Evolutionary conservation across 2,113 vertebrate genomes (phyloP).

Genomic region (Alouatta palliata): DNA sequence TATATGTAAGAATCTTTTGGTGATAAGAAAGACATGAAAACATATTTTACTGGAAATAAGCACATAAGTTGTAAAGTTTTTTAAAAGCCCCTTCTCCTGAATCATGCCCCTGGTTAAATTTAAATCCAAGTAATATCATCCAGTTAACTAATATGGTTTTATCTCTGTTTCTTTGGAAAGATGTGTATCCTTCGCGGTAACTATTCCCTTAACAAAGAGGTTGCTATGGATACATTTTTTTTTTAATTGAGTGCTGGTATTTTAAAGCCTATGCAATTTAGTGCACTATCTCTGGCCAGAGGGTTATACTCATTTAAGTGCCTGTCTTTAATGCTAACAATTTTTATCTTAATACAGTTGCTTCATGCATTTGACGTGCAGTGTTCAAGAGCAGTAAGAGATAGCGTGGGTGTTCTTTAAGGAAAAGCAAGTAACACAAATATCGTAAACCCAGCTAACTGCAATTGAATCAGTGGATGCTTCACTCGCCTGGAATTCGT

Average conservation of each 20-base stretch:
- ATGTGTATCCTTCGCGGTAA: conserved; percentile 73
- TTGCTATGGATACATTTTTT: conserved; percentile 82
- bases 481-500: conserved; percentile 73
- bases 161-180: conserved; percentile 61
- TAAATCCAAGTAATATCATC: conserved; percentile 29
- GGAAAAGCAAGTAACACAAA: conserved; percentile 70
- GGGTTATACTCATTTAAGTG: conserved; percentile 60
- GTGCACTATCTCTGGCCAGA: conserved; percentile 61
- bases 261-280: conserved; percentile 71
- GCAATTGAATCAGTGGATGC: conserved; percentile 75
- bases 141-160: conserved; percentile 57
- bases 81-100: conserved; percentile 36
- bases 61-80: neutral
- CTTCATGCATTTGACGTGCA: conserved; percentile 16
- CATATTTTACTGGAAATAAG: conserved; percentile 15
- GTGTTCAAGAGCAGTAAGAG: conserved; percentile 47
- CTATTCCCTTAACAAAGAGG: conserved; percentile 72
- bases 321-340: conserved; percentile 55
- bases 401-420: conserved; percentile 38
- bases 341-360: conserved; percentile 68
- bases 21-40: conserved; percentile 1
- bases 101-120: conserved; percentile 21
- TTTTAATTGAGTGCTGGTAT: conserved; percentile 58
- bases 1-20: neutral
- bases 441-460: conserved; percentile 65